Evolutionary conservation across 2,888 invertebrate species (phyloP).

Genomic region (Habrosyne pyritoides): DNA sequence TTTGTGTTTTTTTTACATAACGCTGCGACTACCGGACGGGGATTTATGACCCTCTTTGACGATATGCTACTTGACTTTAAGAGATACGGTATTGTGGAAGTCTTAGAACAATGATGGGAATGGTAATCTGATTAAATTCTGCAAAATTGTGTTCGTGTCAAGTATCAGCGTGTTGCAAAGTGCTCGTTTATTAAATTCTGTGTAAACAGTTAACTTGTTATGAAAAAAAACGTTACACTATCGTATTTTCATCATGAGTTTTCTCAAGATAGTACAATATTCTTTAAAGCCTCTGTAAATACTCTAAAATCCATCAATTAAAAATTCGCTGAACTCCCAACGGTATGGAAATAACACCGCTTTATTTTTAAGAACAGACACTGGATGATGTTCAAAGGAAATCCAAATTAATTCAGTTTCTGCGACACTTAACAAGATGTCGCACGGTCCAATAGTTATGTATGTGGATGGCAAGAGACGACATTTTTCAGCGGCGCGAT

Average conservation of each 20-base stretch:
- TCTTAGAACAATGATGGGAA: conserved; percentile 17
- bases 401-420: conserved; percentile 25
- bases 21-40: conserved; percentile 21
- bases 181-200: background rate
- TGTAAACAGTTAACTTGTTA: background rate
- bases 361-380: background rate
- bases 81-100: conserved; percentile 25
- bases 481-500: conserved; percentile 42
- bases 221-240: too few relatives aligned
- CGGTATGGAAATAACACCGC: background rate
- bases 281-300: too few relatives aligned
- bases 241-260: too few relatives aligned
- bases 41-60: conserved; percentile 39
- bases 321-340: background rate
- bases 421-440: conserved; percentile 47
- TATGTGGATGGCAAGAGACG: conserved; percentile 37
- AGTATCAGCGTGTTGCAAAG: background rate
- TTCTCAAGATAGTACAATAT: too few relatives aligned
- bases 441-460: conserved; percentile 44
- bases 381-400: conserved; percentile 8
- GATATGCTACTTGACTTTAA: conserved; percentile 36
- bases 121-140: conserved; percentile 14
- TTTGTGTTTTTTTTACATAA: conserved; percentile 43
- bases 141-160: background rate
- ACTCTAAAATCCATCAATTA: background rate